Evolutionary conservation across 2,113 vertebrate genomes (phyloP).

Genomic region (Urocitellus parryii): DNA sequence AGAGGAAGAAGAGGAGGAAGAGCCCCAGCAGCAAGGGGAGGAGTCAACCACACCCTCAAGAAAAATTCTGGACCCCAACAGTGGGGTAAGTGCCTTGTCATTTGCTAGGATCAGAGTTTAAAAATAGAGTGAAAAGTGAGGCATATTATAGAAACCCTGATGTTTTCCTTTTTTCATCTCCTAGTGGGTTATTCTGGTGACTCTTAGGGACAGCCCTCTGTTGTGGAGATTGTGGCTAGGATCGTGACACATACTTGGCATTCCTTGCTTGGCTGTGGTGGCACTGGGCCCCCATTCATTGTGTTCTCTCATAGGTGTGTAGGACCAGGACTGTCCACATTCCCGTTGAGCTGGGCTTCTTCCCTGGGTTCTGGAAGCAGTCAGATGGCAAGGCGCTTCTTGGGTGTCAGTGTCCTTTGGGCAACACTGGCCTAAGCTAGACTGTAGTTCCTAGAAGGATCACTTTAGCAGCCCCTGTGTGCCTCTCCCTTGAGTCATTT

Average conservation of each 20-base stretch:
- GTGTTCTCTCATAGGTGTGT: not conserved
- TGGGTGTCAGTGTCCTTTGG: not conserved
- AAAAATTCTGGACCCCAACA: constrained; percentile 83
- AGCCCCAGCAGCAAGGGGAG: constrained; percentile 80
- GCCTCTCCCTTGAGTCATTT: not conserved
- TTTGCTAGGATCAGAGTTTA: not conserved
- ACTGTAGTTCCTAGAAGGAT: not conserved
- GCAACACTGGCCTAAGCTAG: not conserved
- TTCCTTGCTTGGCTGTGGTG: not conserved
- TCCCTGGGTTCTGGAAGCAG: not conserved
- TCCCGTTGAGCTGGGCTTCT: not conserved
- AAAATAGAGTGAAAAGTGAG: not conserved
- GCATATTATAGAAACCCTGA: not conserved
- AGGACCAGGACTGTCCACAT: not conserved
- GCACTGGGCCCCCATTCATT: not conserved
- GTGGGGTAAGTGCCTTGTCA: constrained; percentile 65
- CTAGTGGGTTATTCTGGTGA: not conserved
- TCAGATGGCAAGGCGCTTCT: not conserved
- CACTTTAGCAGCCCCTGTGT: too few relatives aligned
- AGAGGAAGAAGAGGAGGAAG: constrained; percentile 81
- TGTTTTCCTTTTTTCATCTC: not conserved
- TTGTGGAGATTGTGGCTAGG: not conserved
- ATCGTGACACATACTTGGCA: not conserved
- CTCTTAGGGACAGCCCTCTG: not conserved
- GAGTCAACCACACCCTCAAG: constrained; percentile 76